These are phyloP conservation scores for Laterallus jamaicensis DNA, from an alignment of 2,113 vertebrate species.

Conservation along the genomic window DNA sequence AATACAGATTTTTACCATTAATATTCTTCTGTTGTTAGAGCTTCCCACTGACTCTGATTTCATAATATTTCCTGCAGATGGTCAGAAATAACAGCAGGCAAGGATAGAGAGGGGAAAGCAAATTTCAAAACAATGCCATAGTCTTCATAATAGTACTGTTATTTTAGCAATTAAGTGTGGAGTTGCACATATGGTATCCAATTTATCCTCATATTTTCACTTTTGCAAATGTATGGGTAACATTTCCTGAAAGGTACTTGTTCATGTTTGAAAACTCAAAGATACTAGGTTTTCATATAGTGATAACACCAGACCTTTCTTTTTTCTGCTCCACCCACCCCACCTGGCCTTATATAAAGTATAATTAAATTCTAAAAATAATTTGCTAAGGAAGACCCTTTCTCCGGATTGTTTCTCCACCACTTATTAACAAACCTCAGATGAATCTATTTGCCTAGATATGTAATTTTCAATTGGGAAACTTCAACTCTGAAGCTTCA, in stretches of 20 bases:
- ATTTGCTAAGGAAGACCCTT: background rate
- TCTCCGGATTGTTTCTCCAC: background rate
- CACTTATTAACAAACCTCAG: background rate
- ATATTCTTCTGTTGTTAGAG: background rate
- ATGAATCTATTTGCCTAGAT: background rate
- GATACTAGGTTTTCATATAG: background rate
- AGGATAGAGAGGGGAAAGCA: background rate
- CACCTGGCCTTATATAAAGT: fast-evolving
- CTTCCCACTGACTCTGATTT: background rate
- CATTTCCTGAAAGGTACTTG: background rate
- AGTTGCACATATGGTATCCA: constrained; percentile 19
- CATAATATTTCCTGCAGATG: background rate
- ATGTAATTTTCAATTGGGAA: background rate
- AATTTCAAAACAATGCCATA: constrained; percentile 23
- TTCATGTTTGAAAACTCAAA: background rate
- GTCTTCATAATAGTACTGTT: background rate
- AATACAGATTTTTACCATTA: background rate
- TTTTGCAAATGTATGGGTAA: background rate
- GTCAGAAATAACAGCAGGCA: background rate
- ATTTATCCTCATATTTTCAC: constrained; percentile 8
- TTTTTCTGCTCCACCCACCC: background rate
- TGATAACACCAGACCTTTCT: background rate
- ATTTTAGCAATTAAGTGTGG: background rate
- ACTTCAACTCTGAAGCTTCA: background rate
- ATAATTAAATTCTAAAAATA: background rate